phyloP scores from a whole-genome alignment of 2,888 invertebrate genomes.

The Carterocephalus palaemon region DNA sequence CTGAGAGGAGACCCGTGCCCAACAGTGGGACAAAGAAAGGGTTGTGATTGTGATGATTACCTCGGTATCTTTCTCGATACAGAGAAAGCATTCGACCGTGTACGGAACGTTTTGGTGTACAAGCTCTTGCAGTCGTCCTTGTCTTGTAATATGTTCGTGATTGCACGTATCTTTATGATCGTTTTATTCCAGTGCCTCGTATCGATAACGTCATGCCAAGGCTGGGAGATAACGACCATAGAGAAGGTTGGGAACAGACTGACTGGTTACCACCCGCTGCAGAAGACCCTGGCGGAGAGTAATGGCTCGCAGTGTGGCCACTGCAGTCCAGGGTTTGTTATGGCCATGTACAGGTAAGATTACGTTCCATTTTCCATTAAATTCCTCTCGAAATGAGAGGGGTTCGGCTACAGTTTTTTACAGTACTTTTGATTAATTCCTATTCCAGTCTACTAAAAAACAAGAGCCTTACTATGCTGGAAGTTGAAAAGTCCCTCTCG shows the following conservation, averaged over 20 bases:
- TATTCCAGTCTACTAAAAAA: constrained; percentile 54
- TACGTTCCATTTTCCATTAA: neutral
- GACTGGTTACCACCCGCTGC: constrained; percentile 81
- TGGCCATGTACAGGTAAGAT: constrained; percentile 57
- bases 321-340: constrained; percentile 71
- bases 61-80: too few species aligned
- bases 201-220: constrained; percentile 70
- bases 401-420: too few species aligned
- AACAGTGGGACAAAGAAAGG: too few species aligned
- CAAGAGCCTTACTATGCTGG: constrained; percentile 71
- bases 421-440: too few species aligned
- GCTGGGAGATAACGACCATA: constrained; percentile 84
- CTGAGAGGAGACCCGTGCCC: too few species aligned
- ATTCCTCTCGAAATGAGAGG: too few species aligned
- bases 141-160: neutral
- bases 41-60: too few species aligned
- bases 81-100: too few species aligned
- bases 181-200: constrained; percentile 70
- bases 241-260: constrained; percentile 82
- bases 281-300: constrained; percentile 76
- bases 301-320: constrained; percentile 85
- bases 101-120: too few species aligned
- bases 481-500: constrained; percentile 84
- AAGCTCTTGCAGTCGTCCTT: too few species aligned
- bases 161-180: too few species aligned